These are phyloP conservation scores for Pampus argenteus DNA, from an alignment of 2,797 vertebrate genomes.

Conservation along the genomic window DNA sequence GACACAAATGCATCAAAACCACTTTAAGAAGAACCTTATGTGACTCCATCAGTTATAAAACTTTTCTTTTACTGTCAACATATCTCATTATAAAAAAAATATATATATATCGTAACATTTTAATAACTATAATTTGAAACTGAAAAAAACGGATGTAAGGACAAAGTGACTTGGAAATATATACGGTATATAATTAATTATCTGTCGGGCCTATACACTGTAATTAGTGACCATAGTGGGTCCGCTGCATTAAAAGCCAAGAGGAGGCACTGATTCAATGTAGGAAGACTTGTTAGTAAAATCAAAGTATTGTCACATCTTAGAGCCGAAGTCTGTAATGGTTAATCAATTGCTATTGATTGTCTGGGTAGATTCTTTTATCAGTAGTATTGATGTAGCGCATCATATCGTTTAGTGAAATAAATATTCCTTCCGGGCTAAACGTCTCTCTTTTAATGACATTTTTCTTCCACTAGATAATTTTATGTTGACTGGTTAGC, in stretches of 20 bases:
- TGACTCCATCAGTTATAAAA: not conserved
- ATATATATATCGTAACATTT: constrained; percentile 11
- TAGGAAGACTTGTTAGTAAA: constrained; percentile 43
- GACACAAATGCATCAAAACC: constrained; percentile 23
- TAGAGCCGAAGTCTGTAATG: constrained; percentile 29
- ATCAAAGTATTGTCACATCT: constrained; percentile 36
- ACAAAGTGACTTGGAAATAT: constrained; percentile 8
- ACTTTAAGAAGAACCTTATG: constrained; percentile 21
- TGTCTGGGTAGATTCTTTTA: constrained; percentile 37
- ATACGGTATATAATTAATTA: constrained; percentile 21
- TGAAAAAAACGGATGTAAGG: constrained; percentile 27
- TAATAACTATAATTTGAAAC: constrained; percentile 21
- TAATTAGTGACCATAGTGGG: constrained; percentile 60
- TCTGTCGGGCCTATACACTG: constrained; percentile 4
- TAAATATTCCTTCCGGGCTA: constrained; percentile 43
- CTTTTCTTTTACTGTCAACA: not conserved
- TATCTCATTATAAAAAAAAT: constrained; percentile 14
- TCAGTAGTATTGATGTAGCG: constrained; percentile 39
- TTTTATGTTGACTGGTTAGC: constrained; percentile 19
- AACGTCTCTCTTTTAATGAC: constrained; percentile 40
- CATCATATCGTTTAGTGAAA: constrained; percentile 37
- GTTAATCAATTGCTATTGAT: constrained; percentile 39
- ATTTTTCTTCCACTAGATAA: constrained; percentile 27
- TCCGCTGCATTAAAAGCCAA: constrained; percentile 38
- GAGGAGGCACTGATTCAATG: constrained; percentile 31